Conservation (phyloP, 30 jellyfish, hydroid and myxozoan species). For the Hydra vulgaris region DNA sequence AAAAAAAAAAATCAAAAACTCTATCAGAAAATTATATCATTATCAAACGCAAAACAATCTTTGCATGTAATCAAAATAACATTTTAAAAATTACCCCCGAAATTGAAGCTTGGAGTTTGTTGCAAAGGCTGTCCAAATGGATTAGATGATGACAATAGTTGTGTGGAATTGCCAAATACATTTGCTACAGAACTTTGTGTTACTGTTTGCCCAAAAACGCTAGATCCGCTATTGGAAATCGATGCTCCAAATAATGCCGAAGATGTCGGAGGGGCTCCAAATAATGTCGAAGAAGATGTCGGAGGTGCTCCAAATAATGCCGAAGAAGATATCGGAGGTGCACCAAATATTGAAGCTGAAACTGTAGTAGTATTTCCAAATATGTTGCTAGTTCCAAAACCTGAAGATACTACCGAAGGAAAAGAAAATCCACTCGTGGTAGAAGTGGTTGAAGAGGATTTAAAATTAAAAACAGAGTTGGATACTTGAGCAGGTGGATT, state of each 20-base stretch:
- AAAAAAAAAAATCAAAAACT: too few species aligned
- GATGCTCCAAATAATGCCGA: not conserved
- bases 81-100: not conserved
- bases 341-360: slow-evolving; percentile 25
- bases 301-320: slow-evolving; percentile 6
- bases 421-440: not conserved
- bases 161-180: not conserved
- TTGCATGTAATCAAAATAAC: too few species aligned
- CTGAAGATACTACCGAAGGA: not conserved
- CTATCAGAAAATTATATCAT: too few species aligned
- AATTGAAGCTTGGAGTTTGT: not conserved
- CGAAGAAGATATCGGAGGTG: slow-evolving; percentile 10
- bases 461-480: not conserved
- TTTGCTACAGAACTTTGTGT: not conserved
- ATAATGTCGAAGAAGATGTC: slow-evolving; percentile 4
- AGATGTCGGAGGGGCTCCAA: slow-evolving; percentile 23
- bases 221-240: not conserved
- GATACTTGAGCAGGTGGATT: not conserved
- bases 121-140: not conserved
- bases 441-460: not conserved
- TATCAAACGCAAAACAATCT: too few species aligned
- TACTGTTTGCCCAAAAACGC: not conserved
- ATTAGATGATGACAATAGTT: not conserved
- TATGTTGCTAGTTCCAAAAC: slow-evolving; percentile 32
- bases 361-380: not conserved